Evolutionary conservation across 2,113 vertebrate genomes (phyloP).

Genomic region (Megalops atlanticus): DNA sequence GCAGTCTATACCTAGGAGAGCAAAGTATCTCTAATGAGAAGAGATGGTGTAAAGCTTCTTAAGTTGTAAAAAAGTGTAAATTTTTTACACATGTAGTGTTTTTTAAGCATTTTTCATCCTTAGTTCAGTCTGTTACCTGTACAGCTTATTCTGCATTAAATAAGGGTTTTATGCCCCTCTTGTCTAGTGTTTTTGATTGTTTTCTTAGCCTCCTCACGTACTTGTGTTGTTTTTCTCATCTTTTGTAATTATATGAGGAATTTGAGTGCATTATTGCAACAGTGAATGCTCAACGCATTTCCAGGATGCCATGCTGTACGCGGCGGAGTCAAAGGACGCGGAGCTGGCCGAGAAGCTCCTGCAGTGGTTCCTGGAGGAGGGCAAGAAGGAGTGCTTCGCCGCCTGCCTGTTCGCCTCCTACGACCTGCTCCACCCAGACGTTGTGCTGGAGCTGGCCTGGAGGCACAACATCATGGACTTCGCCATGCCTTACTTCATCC

Average conservation of each 20-base stretch:
- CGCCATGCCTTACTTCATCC: slow-evolving; percentile 90
- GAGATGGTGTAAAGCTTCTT: too few species aligned
- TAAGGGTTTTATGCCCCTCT: background rate
- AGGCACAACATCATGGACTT: slow-evolving; percentile 85
- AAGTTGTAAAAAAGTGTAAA: background rate
- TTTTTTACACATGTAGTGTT: background rate
- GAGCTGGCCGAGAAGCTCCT: slow-evolving; percentile 82
- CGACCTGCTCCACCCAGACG: slow-evolving; percentile 83
- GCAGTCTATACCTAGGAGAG: too few species aligned
- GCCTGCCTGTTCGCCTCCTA: slow-evolving; percentile 87
- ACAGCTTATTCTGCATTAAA: background rate
- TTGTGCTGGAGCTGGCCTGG: slow-evolving; percentile 87
- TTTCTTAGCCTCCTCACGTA: too few species aligned
- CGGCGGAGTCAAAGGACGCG: slow-evolving; percentile 83
- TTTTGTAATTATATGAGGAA: too few species aligned
- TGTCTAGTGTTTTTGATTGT: too few species aligned
- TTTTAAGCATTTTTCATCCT: background rate
- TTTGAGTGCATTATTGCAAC: too few species aligned
- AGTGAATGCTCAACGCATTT: too few species aligned
- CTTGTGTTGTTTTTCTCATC: too few species aligned
- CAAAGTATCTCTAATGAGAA: too few species aligned
- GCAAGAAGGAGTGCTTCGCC: slow-evolving; percentile 82
- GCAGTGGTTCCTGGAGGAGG: slow-evolving; percentile 88
- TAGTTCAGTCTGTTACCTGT: background rate
- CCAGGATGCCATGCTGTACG: slow-evolving; percentile 88